A percentile compares a stretch with the other conserved stretches of the same genome.
Conservation (phyloP, 2,888 invertebrate genomes). For the Oligia latruncula region DNA sequence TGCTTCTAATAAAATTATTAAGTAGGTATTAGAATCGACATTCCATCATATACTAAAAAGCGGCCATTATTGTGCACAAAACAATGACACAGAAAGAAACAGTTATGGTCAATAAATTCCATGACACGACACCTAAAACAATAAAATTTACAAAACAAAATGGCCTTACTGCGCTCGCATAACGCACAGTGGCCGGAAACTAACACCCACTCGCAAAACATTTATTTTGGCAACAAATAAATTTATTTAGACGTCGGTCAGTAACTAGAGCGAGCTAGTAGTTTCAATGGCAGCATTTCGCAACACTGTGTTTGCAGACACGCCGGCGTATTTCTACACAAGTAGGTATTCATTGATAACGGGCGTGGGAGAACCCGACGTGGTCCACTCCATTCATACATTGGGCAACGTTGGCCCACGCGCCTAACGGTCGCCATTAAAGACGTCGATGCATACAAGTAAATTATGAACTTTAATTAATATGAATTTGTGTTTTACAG, state of each 20-base stretch:
- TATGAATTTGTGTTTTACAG: slow-evolving; percentile 79
- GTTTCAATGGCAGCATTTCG: slow-evolving; percentile 82
- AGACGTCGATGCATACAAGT: slow-evolving; percentile 74
- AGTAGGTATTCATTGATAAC: slow-evolving; percentile 84
- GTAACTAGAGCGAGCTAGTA: slow-evolving; percentile 69
- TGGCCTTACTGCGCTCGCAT: slow-evolving; percentile 13
- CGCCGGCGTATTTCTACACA: slow-evolving; percentile 81
- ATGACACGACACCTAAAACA: slow-evolving; percentile 26
- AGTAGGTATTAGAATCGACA: background rate
- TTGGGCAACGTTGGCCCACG: slow-evolving; percentile 86
- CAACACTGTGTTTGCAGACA: slow-evolving; percentile 82
- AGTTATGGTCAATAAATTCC: slow-evolving; percentile 49
- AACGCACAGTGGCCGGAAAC: slow-evolving; percentile 67
- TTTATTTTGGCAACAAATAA: slow-evolving; percentile 65
- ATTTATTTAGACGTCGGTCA: slow-evolving; percentile 56
- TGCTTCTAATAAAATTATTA: background rate
- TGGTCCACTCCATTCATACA: slow-evolving; percentile 86
- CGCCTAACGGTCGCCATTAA: slow-evolving; percentile 81
- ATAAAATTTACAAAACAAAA: slow-evolving; percentile 45
- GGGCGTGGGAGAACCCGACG: slow-evolving; percentile 83
- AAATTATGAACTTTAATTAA: slow-evolving; percentile 86
- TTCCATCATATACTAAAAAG: slow-evolving; percentile 9
- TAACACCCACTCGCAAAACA: slow-evolving; percentile 61
- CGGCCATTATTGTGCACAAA: slow-evolving; percentile 5
- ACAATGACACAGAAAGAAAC: slow-evolving; percentile 14